Conservation (phyloP, 2,797 vertebrate genomes). For the Linurgus olivaceus region DNA sequence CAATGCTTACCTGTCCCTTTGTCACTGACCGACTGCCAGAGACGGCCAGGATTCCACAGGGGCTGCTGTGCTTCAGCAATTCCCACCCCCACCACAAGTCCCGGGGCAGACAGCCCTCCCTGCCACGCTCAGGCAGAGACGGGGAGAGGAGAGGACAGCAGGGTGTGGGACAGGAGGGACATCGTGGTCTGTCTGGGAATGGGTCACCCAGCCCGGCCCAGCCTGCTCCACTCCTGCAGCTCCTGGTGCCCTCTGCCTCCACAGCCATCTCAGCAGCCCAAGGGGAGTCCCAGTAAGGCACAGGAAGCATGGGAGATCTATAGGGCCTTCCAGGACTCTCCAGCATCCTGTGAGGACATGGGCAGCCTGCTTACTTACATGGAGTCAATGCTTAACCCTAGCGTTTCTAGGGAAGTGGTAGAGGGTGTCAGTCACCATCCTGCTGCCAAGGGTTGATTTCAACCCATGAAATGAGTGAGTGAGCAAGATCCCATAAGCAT, state of each 20-base stretch:
- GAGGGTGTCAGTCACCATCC: background rate
- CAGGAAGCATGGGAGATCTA: background rate
- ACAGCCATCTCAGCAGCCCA: accelerated
- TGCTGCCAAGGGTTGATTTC: background rate
- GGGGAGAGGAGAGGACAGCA: background rate
- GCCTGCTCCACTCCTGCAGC: background rate
- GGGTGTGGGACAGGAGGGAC: background rate
- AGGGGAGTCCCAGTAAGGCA: background rate
- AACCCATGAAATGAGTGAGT: background rate
- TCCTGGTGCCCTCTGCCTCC: accelerated
- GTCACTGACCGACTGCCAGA: background rate
- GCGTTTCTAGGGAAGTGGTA: background rate
- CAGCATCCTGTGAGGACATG: background rate
- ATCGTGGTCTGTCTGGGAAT: accelerated
- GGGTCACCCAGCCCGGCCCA: background rate
- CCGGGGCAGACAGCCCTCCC: accelerated
- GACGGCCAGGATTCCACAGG: accelerated
- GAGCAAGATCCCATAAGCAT: background rate
- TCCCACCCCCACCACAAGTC: background rate
- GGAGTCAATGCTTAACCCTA: background rate
- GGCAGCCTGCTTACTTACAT: accelerated
- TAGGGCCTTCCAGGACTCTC: background rate
- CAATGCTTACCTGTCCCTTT: background rate
- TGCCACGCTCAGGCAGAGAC: background rate
- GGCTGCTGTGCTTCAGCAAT: background rate